Conservation (phyloP, 2,888 invertebrate species). For the Macaria notata region DNA sequence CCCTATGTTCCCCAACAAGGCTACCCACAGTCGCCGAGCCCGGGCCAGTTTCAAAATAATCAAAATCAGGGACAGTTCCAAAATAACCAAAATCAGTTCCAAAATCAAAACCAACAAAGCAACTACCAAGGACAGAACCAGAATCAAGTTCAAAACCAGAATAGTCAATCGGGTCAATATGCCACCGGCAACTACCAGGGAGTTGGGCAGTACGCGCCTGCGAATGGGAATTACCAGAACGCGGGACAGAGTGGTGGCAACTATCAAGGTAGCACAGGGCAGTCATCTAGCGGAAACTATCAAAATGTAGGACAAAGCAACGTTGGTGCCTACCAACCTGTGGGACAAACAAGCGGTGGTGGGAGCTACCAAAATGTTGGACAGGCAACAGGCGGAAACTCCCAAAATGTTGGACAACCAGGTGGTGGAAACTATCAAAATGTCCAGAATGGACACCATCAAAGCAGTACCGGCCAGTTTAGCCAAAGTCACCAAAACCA, state of each 20-base stretch:
- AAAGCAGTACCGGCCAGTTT: constrained; percentile 16
- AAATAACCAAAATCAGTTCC: constrained; percentile 29
- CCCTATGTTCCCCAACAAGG: constrained; percentile 30
- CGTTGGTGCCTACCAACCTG: constrained; percentile 9
- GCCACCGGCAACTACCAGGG: constrained; percentile 24
- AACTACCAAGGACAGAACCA: constrained; percentile 38
- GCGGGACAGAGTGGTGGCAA: constrained; percentile 11
- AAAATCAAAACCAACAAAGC: constrained; percentile 38
- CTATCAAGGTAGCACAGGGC: constrained; percentile 5
- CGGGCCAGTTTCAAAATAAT: constrained; percentile 29
- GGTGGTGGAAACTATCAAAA: constrained; percentile 22
- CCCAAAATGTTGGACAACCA: constrained; percentile 14
- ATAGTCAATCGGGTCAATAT: constrained; percentile 29
- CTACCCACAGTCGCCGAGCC: constrained; percentile 15
- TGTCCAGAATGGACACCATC: constrained; percentile 16
- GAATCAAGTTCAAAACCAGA: constrained; percentile 35
- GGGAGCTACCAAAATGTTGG: constrained; percentile 10
- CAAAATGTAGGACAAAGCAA: constrained; percentile 14
- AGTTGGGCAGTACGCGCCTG: constrained; percentile 20
- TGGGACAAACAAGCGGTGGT: constrained; percentile 3
- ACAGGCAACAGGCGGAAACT: constrained; percentile 5
- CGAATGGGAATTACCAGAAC: constrained; percentile 17
- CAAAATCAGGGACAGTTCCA: constrained; percentile 28
- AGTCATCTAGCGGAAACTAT: constrained; percentile 14
- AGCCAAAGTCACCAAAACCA: constrained; percentile 30